Conservation (phyloP, 2,888 invertebrate species). For the Spilarctia lutea region DNA sequence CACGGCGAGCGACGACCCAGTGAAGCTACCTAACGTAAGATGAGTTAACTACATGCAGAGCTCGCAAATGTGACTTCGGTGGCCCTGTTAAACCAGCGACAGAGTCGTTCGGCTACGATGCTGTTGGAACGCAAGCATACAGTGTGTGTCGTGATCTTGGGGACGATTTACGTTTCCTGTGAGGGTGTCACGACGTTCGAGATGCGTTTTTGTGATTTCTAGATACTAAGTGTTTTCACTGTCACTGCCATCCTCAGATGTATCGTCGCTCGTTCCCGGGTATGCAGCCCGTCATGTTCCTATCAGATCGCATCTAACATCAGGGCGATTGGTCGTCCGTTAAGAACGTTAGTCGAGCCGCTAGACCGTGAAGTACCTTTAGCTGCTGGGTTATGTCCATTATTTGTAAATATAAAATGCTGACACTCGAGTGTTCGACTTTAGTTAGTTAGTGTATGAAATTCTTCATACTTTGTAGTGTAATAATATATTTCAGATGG, state of each 20-base stretch:
- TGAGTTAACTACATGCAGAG: conserved; percentile 43
- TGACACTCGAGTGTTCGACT: conserved; percentile 60
- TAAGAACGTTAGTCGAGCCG: conserved; percentile 40
- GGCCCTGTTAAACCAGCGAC: conserved; percentile 21
- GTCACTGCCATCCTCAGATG: conserved; percentile 38
- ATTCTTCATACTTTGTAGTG: conserved; percentile 69
- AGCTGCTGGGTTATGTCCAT: conserved; percentile 61
- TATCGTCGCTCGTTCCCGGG: conserved; percentile 20
- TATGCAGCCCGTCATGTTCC: conserved; percentile 17
- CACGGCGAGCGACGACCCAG: conserved; percentile 56
- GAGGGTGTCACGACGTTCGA: conserved; percentile 24
- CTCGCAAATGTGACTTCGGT: conserved; percentile 41
- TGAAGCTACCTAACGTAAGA: conserved; percentile 54
- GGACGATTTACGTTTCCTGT: conserved; percentile 10
- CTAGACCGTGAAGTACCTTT: conserved; percentile 51
- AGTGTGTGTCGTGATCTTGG: conserved; percentile 21
- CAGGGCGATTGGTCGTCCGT: conserved; percentile 47
- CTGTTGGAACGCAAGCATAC: conserved; percentile 12
- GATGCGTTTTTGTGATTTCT: conserved; percentile 43
- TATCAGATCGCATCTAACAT: conserved; percentile 42
- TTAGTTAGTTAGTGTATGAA: conserved; percentile 71
- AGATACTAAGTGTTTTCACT: conserved; percentile 43
- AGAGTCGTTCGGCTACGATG: conserved; percentile 26
- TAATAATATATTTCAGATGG: conserved; percentile 70
- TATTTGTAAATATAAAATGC: conserved; percentile 68